Conservation (phyloP, 2,888 invertebrate species). For the Diplazon laetatorius region DNA sequence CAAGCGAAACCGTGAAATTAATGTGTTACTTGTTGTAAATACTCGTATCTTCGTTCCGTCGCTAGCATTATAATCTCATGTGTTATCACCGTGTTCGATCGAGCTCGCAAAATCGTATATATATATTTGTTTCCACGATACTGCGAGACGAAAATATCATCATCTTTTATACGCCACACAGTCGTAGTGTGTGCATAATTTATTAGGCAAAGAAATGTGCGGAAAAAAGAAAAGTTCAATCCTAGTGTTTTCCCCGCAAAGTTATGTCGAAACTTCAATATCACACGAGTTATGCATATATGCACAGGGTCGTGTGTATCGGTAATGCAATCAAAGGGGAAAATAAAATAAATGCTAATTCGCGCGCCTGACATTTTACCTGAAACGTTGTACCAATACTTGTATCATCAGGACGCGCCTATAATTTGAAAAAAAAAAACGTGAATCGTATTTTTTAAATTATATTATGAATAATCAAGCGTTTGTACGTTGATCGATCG, state of each 20-base stretch:
- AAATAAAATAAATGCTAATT: constrained; percentile 7
- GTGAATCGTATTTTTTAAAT: not conserved
- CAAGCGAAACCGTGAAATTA: constrained; percentile 2
- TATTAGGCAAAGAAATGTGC: not conserved
- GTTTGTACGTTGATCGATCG: not conserved
- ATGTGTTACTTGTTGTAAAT: constrained; percentile 30
- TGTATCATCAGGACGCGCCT: constrained; percentile 9
- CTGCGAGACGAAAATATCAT: not conserved
- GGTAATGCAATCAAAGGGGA: not conserved
- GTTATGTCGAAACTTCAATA: constrained; percentile 9
- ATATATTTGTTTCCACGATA: constrained; percentile 8
- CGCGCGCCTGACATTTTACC: constrained; percentile 27
- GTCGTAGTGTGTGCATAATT: constrained; percentile 6
- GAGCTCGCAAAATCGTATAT: not conserved
- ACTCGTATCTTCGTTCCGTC: constrained; percentile 8
- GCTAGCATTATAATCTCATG: constrained; percentile 10
- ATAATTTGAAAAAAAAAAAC: not conserved
- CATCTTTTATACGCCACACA: not conserved
- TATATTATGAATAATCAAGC: constrained; percentile 4
- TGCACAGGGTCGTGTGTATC: not conserved
- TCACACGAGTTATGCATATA: constrained; percentile 18
- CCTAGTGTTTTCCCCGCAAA: not conserved
- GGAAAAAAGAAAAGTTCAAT: not conserved
- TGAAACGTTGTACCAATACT: constrained; percentile 15
- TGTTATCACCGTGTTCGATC: not conserved